Evolutionary conservation across 2,888 invertebrate species (phyloP).

Genomic region (Julus scandinavius): DNA sequence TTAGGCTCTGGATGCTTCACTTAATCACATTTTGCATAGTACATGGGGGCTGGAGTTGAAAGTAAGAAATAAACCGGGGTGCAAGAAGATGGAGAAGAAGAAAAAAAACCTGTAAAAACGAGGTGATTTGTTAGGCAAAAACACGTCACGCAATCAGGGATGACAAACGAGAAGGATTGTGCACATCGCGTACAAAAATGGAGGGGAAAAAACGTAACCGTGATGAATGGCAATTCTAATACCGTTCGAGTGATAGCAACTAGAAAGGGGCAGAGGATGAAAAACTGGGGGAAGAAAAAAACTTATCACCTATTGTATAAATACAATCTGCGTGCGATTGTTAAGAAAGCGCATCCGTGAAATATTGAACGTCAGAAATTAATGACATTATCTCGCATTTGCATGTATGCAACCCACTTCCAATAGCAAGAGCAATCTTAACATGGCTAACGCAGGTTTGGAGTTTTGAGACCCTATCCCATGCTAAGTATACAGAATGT

Average conservation of each 20-base stretch:
- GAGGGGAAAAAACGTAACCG: not conserved
- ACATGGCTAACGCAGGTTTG: no score
- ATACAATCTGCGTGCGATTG: constrained; percentile 29
- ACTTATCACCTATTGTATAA: constrained; percentile 16
- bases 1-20: not conserved
- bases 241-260: not conserved
- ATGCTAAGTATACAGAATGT: no score
- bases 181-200: not conserved
- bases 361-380: constrained; percentile 45
- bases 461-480: no score
- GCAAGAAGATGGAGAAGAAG: not conserved
- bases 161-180: constrained; percentile 40
- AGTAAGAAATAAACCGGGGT: not conserved
- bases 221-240: constrained; percentile 31
- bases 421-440: not conserved
- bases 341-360: constrained; percentile 27
- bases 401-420: not conserved
- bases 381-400: constrained; percentile 38
- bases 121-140: constrained; percentile 43
- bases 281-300: not conserved
- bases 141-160: constrained; percentile 37
- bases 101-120: not conserved
- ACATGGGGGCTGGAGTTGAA: not conserved
- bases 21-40: not conserved
- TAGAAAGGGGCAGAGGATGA: not conserved